phyloP scores from a whole-genome alignment of 92 coral and sea anemone species.

The Montipora capitata region DNA sequence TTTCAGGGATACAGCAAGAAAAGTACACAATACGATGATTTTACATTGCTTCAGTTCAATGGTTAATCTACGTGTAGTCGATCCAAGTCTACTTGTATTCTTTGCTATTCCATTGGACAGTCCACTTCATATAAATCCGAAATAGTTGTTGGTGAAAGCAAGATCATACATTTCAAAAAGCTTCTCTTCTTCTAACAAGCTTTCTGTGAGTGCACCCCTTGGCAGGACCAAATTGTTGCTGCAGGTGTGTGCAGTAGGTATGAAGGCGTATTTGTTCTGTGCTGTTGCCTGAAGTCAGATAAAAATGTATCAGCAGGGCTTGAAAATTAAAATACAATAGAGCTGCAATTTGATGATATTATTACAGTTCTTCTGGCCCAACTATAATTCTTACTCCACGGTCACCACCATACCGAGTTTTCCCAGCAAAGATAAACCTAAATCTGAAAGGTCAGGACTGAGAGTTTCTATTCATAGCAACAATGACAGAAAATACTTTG shows the following conservation, averaged over 20 bases:
- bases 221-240: no score
- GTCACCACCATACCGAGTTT: conserved; percentile 8
- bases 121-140: not conserved
- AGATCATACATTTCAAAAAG: conserved; percentile 72
- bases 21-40: conserved; percentile 1
- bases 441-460: conserved; percentile 6
- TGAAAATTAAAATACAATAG: not conserved
- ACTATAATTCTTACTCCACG: not conserved
- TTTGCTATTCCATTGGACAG: conserved; percentile 3
- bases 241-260: conserved; percentile 86
- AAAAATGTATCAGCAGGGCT: not conserved
- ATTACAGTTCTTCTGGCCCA: conserved; percentile 1
- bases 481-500: not conserved
- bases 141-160: conserved; percentile 66
- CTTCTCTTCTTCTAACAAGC: conserved; percentile 42
- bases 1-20: conserved; percentile 6
- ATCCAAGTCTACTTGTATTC: not conserved
- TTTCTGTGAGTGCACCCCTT: conserved; percentile 54
- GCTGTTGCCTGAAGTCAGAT: not conserved
- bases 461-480: conserved; percentile 5
- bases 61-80: conserved; percentile 3
- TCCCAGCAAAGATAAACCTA: conserved; percentile 3
- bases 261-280: conserved; percentile 2
- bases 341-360: not conserved
- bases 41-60: conserved; percentile 5